Evolutionary conservation across 2,113 vertebrate genomes (phyloP), one percentile per base, ranked within the genome.

Genomic region (Rhineura floridana): DNA sequence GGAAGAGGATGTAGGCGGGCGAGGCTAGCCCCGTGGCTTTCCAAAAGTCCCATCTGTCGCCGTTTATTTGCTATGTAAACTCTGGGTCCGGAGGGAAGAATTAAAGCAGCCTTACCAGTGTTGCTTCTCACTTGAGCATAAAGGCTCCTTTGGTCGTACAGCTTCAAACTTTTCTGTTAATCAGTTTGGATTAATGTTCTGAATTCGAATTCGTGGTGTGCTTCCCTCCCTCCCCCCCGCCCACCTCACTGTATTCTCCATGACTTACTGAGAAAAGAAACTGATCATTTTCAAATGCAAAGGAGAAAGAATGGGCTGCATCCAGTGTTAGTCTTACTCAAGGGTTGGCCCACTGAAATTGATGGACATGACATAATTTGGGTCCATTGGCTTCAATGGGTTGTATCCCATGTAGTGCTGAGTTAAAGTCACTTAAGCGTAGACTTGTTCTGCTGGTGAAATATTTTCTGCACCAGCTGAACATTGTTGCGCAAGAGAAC

Each of bases 1-100:
- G 94, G 88, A 99, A 98, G 95, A 97, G 82, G 91, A 85, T 98
- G 94, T 99, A 98, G 91, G 3, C 0, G 69, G 28, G n/a, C 19
- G 21, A 0, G 0, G 28, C 30, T 3, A 17, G 15, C 44, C 36
- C 1, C 28, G 44, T 2, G 1, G 50, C 6, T 39, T 50, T 46
- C 1, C 5, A 3, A 0, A 17, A 59, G 55, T 19, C 3, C 1
- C 0, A 2, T 39, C 70, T 25, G 11, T 28, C 36, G 39, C 21
- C 55, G 3, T 6, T 44, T 19, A 70, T 21, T 50, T 65, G 44
- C 4, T 0, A 0, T 39, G 39, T 28, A 73, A 63, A 52, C 50
- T 65, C 84, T 65, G 15, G 6, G 0, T 0, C 0, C 50, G 11
- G 6, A 17, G 67, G 13, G 46, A 39, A 70, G 46, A 48, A 90